Percentiles rank a stretch among this genome's conserved stretches.
These are phyloP conservation scores for Phoenicopterus ruber DNA, from an alignment of 2,113 vertebrate genomes.

Conservation along the genomic window DNA sequence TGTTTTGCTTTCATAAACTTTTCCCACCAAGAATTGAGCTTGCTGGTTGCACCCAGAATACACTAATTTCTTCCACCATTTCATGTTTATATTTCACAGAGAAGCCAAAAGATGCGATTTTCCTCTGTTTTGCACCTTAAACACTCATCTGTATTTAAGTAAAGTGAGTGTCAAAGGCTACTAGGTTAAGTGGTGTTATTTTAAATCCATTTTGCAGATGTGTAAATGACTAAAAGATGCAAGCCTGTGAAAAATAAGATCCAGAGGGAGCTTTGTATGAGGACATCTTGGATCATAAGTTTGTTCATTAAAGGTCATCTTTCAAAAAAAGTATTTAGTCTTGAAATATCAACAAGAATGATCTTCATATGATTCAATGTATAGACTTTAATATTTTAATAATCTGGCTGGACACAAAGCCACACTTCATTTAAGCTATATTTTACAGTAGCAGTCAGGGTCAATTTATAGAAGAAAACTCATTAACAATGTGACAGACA, in stretches of 20 bases:
- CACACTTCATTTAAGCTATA: constrained; percentile 27
- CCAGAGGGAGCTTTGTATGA: not conserved
- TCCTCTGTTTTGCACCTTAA: not conserved
- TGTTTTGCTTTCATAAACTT: not conserved
- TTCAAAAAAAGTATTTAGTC: not conserved
- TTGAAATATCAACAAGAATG: not conserved
- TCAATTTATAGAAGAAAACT: constrained; percentile 35
- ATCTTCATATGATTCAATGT: not conserved
- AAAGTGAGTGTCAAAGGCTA: not conserved
- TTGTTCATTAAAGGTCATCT: not conserved
- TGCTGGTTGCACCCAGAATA: not conserved
- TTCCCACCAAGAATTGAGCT: not conserved
- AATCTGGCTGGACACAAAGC: not conserved
- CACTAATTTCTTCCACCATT: not conserved
- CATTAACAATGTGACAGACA: not conserved
- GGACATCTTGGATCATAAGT: not conserved
- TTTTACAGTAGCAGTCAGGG: not conserved
- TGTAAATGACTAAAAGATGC: not conserved
- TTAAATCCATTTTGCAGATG: constrained; percentile 16
- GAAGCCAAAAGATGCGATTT: not conserved
- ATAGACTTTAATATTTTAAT: constrained; percentile 15
- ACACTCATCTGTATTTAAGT: not conserved
- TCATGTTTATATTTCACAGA: not conserved
- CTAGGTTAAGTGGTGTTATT: not conserved
- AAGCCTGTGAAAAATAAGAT: not conserved